Conservation (phyloP, 2,797 vertebrate genomes). For the Sebastes paucispinis region DNA sequence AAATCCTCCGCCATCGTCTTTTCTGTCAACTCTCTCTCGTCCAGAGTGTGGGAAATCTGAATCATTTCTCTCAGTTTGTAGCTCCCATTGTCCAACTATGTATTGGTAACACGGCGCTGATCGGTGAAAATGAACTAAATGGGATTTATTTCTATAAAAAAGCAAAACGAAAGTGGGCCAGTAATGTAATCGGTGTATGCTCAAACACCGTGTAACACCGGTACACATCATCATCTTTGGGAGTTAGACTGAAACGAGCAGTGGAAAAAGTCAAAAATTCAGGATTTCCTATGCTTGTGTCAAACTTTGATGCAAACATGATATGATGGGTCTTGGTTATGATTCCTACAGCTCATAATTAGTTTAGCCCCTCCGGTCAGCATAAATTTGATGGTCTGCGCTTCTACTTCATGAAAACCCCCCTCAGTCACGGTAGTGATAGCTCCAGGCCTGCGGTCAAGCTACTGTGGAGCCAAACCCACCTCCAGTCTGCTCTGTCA, state of each 20-base stretch:
- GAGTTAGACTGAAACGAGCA: not conserved
- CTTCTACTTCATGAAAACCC: slow-evolving; percentile 27
- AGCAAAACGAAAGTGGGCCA: too few species aligned
- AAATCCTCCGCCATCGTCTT: too few species aligned
- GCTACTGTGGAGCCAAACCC: slow-evolving; percentile 54
- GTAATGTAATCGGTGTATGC: too few species aligned
- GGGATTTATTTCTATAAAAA: too few species aligned
- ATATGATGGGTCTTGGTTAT: not conserved
- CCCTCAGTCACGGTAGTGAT: slow-evolving; percentile 56
- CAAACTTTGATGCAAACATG: not conserved
- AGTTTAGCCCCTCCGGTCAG: slow-evolving; percentile 9
- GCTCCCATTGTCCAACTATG: too few species aligned
- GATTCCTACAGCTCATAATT: slow-evolving; percentile 23
- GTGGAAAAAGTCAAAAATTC: not conserved
- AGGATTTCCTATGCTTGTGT: not conserved
- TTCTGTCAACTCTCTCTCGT: too few species aligned
- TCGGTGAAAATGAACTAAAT: too few species aligned
- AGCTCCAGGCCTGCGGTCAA: slow-evolving; percentile 58
- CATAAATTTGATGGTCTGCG: slow-evolving; percentile 41
- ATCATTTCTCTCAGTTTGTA: too few species aligned
- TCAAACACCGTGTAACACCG: too few species aligned
- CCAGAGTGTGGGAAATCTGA: too few species aligned
- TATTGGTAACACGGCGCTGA: too few species aligned
- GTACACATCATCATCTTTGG: not conserved
- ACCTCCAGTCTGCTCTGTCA: slow-evolving; percentile 45